Base-by-base conservation (phyloP, 2,113 vertebrate genomes). In the Seriola dumerili region DNA sequence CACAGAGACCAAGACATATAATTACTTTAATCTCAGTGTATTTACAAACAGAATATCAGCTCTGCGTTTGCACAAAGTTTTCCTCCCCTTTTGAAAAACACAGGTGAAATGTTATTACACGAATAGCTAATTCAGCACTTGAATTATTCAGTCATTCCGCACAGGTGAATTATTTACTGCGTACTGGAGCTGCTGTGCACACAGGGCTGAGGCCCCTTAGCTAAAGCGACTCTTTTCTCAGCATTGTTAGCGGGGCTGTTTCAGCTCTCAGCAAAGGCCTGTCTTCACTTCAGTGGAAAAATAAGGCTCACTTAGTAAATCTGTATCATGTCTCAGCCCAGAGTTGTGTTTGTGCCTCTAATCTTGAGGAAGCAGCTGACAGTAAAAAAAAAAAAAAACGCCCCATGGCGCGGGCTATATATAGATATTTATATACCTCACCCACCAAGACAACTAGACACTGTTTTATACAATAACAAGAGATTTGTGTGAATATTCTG, bases 91-190 rank as follows among this genome's bases (percentile, higher is more conserved):
- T 12, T 83, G 76, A 48, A 16, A 14, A 16, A 14, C 1, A 38
- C 82, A 77, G 57, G 70, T 76, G 50, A 81, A 75, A 80, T 52
- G 76, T 76, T 76, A 78, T 68, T 65, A 71, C 50, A 86, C 3
- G 11, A 48, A 4, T 59, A 19, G 69, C 89, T 92, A 88, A 93
- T 91, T 84, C 86, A 76, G 62, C 32, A 4, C 21, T 76, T 95
- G 4, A 93, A 94, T 94, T 88, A 94, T 94, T 95, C 72, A 94
- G 63, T 48, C 42, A 70, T 65, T 81, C 75, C 74, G 84, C 63
- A 57, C 54, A 78, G 50, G 86, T 94, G 73, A 94, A 94, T 95
- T 91, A 95, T 95, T 95, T 83, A 95, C 80, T 16, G 29, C 58
- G 40, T 66, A 62, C 73, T 69, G 66, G 64, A 73, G 58, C 64